phyloP scores from a whole-genome alignment of 2,113 vertebrate species.

The Chlorocebus sabaeus region DNA sequence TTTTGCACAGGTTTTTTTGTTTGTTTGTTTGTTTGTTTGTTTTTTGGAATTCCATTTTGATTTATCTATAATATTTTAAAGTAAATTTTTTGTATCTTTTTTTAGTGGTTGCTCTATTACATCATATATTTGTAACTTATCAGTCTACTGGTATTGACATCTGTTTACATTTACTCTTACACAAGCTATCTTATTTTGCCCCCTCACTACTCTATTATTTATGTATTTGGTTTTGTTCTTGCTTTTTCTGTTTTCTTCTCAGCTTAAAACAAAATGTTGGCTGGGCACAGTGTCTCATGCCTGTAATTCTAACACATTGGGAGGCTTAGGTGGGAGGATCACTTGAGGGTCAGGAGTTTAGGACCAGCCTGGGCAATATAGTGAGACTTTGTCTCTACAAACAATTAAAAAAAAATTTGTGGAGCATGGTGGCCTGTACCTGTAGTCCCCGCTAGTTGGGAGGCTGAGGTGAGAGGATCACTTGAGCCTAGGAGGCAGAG shows the following conservation, averaged over 20 bases:
- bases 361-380: no score
- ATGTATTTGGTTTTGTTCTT: not conserved
- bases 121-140: not conserved
- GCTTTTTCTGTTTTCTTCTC: not conserved
- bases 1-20: not conserved
- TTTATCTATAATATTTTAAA: not conserved
- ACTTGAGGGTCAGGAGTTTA: no score
- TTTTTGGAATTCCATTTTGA: not conserved
- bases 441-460: no score
- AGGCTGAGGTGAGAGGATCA: no score
- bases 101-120: not conserved
- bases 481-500: no score
- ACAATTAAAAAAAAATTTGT: no score
- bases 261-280: not conserved
- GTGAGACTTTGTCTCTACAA: no score
- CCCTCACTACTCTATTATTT: not conserved
- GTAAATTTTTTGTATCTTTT: not conserved
- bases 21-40: no score
- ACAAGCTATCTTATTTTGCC: not conserved
- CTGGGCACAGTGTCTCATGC: no score
- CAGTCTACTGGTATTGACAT: not conserved
- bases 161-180: conserved; percentile 9
- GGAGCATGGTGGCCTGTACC: no score
- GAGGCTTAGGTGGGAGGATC: no score
- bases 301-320: no score